Evolutionary conservation across 2,888 invertebrate species (phyloP), one percentile per base, ranked within the genome.

Genomic region (Proisotoma minuta): DNA sequence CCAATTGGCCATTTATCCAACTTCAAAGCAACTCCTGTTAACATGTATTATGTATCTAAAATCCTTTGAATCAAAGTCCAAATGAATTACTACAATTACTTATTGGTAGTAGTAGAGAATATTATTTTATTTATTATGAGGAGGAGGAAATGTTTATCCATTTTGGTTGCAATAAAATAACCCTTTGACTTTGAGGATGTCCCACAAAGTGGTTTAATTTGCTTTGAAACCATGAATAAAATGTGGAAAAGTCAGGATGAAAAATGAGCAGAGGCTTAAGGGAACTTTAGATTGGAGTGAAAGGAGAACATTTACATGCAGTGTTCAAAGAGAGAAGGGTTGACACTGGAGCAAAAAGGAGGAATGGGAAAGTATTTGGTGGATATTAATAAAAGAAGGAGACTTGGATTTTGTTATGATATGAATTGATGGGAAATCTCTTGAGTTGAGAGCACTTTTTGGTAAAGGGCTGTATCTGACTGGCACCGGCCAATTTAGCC

Each of bases 401-500:
- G 43, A 43, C 18, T 18, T 43, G 43, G 43, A 43, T 43, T 43
- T 43, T 15, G 56, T 43, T 47, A 56, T 56, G 56, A 56, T 43
- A 56, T 56, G 43, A 47, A 47, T 56, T 67, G 66, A 68, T 70
- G 68, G 68, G 70, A 72, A 72, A 72, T 72, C 70, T 70, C 56
- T 57, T 58, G 70, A 72, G 72, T 72, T 70, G 68, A 68, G 66
- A 65, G 65, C 68, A 70, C 67, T 72, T 66, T 65, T 49, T 34
- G 57, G 62, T 48, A 64, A 58, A 64, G 59, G 29, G 60, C 52
- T 68, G 68, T 68, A 70, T 72, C 66, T 61, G 58, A 63, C 72
- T 72, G 72, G 72, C 67, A 72, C 72, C 65, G 58, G 63, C 59
- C 66, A 65, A 72, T 68, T 68, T 68, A 64, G 59, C 54, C 62